Evolutionary conservation across 2,797 vertebrate genomes (phyloP).

Genomic region (Channa striata): DNA sequence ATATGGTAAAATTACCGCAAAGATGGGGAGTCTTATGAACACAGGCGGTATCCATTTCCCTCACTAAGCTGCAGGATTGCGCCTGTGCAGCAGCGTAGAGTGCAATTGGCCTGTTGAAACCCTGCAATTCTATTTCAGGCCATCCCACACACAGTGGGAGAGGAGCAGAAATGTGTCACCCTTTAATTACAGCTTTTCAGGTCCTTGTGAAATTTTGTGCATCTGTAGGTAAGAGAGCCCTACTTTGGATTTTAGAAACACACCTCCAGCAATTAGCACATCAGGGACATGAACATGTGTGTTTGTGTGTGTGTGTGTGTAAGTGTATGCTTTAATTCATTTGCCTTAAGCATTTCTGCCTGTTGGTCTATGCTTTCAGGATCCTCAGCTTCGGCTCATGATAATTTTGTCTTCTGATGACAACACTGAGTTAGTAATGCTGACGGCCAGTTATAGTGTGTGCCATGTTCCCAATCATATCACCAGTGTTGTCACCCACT

Average conservation of each 20-base stretch:
- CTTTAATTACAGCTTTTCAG: constrained; percentile 84
- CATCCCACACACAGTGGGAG: constrained; percentile 84
- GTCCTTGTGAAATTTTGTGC: constrained; percentile 74
- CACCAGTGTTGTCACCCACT: constrained; percentile 64
- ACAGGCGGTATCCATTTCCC: constrained; percentile 55
- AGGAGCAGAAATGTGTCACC: constrained; percentile 82
- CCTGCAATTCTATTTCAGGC: constrained; percentile 82
- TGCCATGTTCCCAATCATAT: constrained; percentile 72
- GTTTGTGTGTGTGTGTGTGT: constrained; percentile 5
- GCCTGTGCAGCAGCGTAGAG: constrained; percentile 55
- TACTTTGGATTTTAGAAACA: constrained; percentile 75
- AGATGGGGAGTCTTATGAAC: constrained; percentile 25
- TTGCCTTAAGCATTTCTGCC: constrained; percentile 45
- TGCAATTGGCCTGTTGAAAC: constrained; percentile 76
- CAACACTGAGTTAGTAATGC: constrained; percentile 48
- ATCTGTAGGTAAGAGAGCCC: constrained; percentile 77
- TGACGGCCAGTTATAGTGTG: constrained; percentile 45
- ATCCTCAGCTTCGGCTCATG: constrained; percentile 39
- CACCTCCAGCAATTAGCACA: constrained; percentile 76
- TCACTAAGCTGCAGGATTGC: constrained; percentile 48
- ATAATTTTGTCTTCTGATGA: constrained; percentile 56
- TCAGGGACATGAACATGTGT: constrained; percentile 55
- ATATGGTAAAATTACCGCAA: constrained; percentile 45
- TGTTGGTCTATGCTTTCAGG: constrained; percentile 33
- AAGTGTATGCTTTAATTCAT: constrained; percentile 34